A percentile compares a stretch with the other conserved stretches of the same genome.
These are phyloP conservation scores for Strigamia crassipes DNA, from an alignment of 2,888 invertebrate species.

Conservation along the genomic window DNA sequence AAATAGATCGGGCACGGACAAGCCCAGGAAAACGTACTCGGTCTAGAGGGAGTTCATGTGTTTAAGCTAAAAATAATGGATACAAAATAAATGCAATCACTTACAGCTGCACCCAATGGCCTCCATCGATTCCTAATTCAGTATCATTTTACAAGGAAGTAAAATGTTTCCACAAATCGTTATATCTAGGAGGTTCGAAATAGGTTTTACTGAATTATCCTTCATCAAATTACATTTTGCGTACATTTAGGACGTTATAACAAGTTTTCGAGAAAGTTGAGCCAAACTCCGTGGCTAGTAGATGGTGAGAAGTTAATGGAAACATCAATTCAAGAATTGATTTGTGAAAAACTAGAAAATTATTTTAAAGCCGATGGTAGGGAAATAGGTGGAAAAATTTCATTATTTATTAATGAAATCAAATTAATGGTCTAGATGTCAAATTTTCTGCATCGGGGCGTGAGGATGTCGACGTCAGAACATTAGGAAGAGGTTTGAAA, in stretches of 20 bases:
- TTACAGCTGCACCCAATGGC: neutral
- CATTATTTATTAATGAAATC: neutral
- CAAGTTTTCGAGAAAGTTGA: conserved; percentile 79
- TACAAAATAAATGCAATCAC: neutral
- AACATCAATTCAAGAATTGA: conserved; percentile 88
- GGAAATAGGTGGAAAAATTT: conserved; percentile 43
- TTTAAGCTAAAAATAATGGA: neutral
- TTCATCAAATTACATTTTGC: conserved; percentile 51
- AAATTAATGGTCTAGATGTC: conserved; percentile 59
- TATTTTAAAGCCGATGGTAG: conserved; percentile 65
- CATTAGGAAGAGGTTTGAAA: conserved; percentile 63
- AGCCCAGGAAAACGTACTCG: too few relatives aligned
- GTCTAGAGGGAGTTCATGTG: too few relatives aligned
- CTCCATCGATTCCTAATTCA: neutral
- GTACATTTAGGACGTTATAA: conserved; percentile 70
- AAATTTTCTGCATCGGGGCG: conserved; percentile 90
- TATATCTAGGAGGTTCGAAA: neutral
- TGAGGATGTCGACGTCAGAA: conserved; percentile 96
- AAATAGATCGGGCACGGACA: too few relatives aligned
- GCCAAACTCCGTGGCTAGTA: conserved; percentile 94
- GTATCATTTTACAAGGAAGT: neutral
- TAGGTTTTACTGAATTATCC: conserved; percentile 48
- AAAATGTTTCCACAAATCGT: neutral
- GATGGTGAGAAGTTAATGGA: conserved; percentile 78
- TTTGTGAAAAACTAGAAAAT: conserved; percentile 70